Evolutionary conservation across 1,140 invertebrate genomes (phyloP), one percentile per base, ranked within the genome.

Genomic region (Euborellia annulipes): DNA sequence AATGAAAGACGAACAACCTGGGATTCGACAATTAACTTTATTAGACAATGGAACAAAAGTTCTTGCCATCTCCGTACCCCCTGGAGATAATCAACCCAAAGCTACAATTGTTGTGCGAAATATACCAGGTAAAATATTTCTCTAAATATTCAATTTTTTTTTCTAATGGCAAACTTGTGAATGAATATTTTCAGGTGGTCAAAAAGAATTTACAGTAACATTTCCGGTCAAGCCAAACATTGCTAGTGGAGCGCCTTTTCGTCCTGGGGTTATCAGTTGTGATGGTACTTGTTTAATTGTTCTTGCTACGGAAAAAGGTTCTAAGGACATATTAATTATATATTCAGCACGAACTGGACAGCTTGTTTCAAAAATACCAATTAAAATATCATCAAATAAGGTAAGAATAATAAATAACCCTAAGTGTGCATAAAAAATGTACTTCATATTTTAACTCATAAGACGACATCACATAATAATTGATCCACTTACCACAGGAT

Each of bases 11-110:
- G 78, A 82, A 54, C 85, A 94, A 58, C 76, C 77, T 8, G 80
- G 85, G 3, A 81, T 95, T 3, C 80, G 82, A 48, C 90, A 95
- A 61, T 65, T 98, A 3, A 71, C 82, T 0, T 69, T 95, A 3
- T 71, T 91, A 52, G 84, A 89, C 52, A 78, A 85, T 36, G 85
- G 86, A 4, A 72, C 74, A 0, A 85, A 84, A 60, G 80, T 88
- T 43, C 69, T 95, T n/a, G 75, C 85, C 0, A 76, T 92, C n/a
- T 90, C 87, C 52, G 62, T 71, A 3, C 66, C 73, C 3, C 66
- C 73, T 3, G 59, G 67, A 2, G 75, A 78, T 46, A 63, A 68
- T 11, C 72, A 73, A 50, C 71, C 76, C 36, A 72, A 68, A 1
- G 79, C 79, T 8, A 73, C 72, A 6, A 75, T 77, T 6, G 67